A percentile compares a stretch with the other conserved stretches of the same genome.
phyloP scores from a whole-genome alignment of 2,888 invertebrate species.

The Capitulum mitella region DNA sequence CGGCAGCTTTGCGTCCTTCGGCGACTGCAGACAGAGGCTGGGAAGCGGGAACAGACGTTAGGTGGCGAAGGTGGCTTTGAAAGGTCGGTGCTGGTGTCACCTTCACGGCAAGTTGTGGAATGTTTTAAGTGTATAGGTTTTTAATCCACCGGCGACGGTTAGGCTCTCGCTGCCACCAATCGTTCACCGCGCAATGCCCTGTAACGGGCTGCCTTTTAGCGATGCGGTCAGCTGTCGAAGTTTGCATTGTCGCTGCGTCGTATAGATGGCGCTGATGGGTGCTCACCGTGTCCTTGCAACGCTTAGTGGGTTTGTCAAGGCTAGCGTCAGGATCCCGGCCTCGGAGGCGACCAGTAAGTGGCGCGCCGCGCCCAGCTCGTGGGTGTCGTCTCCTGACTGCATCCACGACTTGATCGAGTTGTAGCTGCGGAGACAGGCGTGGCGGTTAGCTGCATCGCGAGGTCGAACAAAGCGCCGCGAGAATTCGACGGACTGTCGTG shows the following conservation, averaged over 20 bases:
- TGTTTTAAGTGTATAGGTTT: too few relatives aligned
- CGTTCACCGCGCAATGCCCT: too few relatives aligned
- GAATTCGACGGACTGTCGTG: too few relatives aligned
- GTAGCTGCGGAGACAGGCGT: slow-evolving; percentile 57
- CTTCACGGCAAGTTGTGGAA: too few relatives aligned
- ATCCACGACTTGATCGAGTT: slow-evolving; percentile 66
- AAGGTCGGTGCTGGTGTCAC: too few relatives aligned
- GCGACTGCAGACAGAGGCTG: slow-evolving; percentile 85
- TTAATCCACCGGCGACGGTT: too few relatives aligned
- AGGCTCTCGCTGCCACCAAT: too few relatives aligned
- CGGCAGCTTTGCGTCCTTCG: slow-evolving; percentile 36
- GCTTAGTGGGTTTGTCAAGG: slow-evolving; percentile 61
- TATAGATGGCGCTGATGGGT: not conserved
- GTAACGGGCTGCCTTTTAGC: too few relatives aligned
- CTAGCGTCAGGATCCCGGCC: not conserved
- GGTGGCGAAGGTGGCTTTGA: too few relatives aligned
- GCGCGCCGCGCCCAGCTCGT: slow-evolving; percentile 3
- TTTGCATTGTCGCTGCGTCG: too few relatives aligned
- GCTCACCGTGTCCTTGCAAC: slow-evolving; percentile 20
- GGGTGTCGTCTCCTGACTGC: not conserved
- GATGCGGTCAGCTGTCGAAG: too few relatives aligned
- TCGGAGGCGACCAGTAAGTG: slow-evolving; percentile 16
- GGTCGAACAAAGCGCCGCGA: not conserved
- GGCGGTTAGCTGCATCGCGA: not conserved
- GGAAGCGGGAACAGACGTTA: slow-evolving; percentile 9